phyloP scores from a whole-genome alignment of 1,140 invertebrate genomes.

The Streblospio benedicti region DNA sequence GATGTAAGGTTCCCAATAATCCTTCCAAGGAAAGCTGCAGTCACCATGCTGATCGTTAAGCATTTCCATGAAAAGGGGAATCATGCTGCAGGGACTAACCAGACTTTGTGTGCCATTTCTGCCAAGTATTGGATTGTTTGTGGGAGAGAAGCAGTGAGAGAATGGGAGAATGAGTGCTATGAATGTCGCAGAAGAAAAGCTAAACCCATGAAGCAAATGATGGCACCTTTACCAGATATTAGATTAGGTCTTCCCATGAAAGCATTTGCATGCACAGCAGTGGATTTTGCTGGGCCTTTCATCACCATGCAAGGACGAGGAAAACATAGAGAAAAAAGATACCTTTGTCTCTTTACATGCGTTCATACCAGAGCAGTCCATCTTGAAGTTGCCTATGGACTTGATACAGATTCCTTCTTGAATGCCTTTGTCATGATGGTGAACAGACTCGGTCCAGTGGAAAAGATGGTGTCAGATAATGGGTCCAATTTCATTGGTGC shows the following conservation, averaged over 20 bases:
- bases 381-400: background rate
- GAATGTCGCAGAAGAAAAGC: background rate
- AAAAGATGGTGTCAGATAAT: background rate
- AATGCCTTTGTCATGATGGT: background rate
- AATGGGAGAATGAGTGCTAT: too few relatives aligned
- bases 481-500: background rate
- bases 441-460: too few relatives aligned
- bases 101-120: too few relatives aligned
- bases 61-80: conserved; percentile 12
- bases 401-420: background rate
- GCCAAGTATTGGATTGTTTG: too few relatives aligned
- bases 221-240: too few relatives aligned
- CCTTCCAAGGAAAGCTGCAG: conserved; percentile 12
- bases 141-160: too few relatives aligned
- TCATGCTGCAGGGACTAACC: too few relatives aligned
- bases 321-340: too few relatives aligned
- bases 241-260: background rate
- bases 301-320: background rate
- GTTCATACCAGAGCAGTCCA: background rate
- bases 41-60: conserved; percentile 18
- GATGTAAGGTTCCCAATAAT: conserved; percentile 20
- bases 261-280: background rate
- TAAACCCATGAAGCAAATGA: conserved; percentile 2
- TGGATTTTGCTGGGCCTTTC: background rate
- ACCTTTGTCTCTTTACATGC: background rate